These are phyloP conservation scores for Drosophila pseudotakahashii DNA, from an alignment of 2,888 invertebrate genomes.

Conservation along the genomic window DNA sequence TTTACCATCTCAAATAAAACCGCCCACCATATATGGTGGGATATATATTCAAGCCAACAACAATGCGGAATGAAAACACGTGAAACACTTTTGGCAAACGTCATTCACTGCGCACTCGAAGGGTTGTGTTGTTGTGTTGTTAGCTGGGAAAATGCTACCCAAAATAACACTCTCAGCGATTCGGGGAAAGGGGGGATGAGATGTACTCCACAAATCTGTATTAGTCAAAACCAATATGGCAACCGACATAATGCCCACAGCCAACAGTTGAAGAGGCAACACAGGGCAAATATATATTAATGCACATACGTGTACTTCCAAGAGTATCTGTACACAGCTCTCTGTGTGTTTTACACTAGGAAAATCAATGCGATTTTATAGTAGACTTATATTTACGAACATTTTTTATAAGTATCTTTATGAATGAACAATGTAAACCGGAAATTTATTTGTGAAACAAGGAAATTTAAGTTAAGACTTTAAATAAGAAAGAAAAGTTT, in stretches of 20 bases:
- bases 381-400: no score
- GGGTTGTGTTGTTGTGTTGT: background rate
- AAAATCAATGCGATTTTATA: background rate
- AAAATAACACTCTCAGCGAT: conserved; percentile 20
- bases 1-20: conserved; percentile 46
- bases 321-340: conserved; percentile 9
- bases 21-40: conserved; percentile 45
- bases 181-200: background rate
- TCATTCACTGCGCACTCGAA: conserved; percentile 8
- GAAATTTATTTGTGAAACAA: no score
- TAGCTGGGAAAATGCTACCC: conserved; percentile 29
- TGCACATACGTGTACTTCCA: conserved; percentile 18
- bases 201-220: conserved; percentile 45
- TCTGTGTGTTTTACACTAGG: background rate
- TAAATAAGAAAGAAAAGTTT: no score
- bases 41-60: conserved; percentile 9
- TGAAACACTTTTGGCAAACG: conserved; percentile 50
- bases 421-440: no score
- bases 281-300: conserved; percentile 36
- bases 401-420: no score
- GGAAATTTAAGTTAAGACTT: no score
- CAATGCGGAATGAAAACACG: no score
- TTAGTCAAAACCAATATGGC: conserved; percentile 58
- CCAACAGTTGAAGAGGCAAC: conserved; percentile 25
- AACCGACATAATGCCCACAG: conserved; percentile 60